Percentiles rank a stretch among this genome's conserved stretches.
Conservation (phyloP, 1,140 invertebrate species). For the Drosophila prosaltans region DNA sequence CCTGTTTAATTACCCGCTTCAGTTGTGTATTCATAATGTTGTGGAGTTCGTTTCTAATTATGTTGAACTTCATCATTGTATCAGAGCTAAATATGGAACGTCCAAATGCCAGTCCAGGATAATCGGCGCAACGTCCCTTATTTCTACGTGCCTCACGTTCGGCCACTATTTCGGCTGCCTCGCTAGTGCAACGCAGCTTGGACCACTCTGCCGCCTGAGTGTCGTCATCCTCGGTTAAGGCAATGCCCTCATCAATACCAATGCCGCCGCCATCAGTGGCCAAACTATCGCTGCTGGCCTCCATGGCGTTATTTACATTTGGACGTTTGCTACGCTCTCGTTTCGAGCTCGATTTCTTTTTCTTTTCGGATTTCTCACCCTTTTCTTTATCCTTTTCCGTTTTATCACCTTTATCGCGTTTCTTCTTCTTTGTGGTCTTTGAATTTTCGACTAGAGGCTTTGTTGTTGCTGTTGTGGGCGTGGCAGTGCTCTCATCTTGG, state of each 20-base stretch:
- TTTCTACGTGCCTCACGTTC: slow-evolving; percentile 90
- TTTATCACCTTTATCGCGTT: slow-evolving; percentile 60
- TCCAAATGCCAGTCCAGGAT: slow-evolving; percentile 95
- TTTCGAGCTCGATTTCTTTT: slow-evolving; percentile 64
- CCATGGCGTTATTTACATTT: slow-evolving; percentile 48
- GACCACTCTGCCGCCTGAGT: slow-evolving; percentile 91
- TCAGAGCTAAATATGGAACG: slow-evolving; percentile 97
- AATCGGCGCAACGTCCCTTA: slow-evolving; percentile 92
- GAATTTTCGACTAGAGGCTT: slow-evolving; percentile 13
- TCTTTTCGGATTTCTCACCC: slow-evolving; percentile 63
- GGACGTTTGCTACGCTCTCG: slow-evolving; percentile 66
- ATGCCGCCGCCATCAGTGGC: slow-evolving; percentile 83
- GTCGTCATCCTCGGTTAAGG: slow-evolving; percentile 86
- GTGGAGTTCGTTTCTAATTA: slow-evolving; percentile 98
- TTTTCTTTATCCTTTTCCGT: slow-evolving; percentile 40
- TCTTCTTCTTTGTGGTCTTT: slow-evolving; percentile 61
- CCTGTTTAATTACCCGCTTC: slow-evolving; percentile 91
- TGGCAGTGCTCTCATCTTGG: slow-evolving; percentile 59
- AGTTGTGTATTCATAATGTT: slow-evolving; percentile 98
- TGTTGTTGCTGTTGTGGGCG: slow-evolving; percentile 19
- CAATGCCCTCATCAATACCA: slow-evolving; percentile 84
- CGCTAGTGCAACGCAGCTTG: slow-evolving; percentile 92
- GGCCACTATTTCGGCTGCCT: slow-evolving; percentile 92
- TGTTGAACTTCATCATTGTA: slow-evolving; percentile 98
- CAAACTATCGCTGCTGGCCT: slow-evolving; percentile 82